These are phyloP conservation scores for Calliopsis andreniformis DNA, from an alignment of 1,140 invertebrate species.

Conservation along the genomic window DNA sequence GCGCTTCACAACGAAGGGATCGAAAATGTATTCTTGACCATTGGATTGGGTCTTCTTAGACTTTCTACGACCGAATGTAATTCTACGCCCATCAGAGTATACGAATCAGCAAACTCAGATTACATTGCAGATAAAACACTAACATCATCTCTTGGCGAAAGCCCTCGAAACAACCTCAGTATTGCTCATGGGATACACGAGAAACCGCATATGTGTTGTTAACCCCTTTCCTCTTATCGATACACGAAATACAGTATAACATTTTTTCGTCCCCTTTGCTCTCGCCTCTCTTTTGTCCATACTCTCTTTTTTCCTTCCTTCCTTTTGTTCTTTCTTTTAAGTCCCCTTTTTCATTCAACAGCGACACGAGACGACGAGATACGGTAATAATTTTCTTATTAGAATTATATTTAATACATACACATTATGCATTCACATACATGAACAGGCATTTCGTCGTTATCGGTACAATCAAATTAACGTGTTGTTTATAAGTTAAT, in stretches of 20 bases:
- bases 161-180: constrained; percentile 75
- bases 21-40: constrained; percentile 85
- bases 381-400: no score
- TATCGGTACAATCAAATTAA: not conserved
- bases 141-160: constrained; percentile 72
- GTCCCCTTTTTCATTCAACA: no score
- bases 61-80: constrained; percentile 70
- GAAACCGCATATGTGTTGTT: constrained; percentile 83
- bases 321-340: no score
- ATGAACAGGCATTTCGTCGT: not conserved
- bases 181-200: constrained; percentile 84
- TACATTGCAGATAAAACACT: constrained; percentile 59
- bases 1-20: constrained; percentile 89
- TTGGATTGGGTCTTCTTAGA: constrained; percentile 83
- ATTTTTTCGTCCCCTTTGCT: no score
- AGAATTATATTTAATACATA: no score
- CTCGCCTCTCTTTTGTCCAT: no score
- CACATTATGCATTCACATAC: not conserved
- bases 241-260: not conserved
- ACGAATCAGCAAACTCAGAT: constrained; percentile 79
- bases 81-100: constrained; percentile 78
- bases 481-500: not conserved
- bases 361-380: no score
- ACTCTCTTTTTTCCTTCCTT: no score
- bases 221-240: constrained; percentile 21